phyloP scores from a whole-genome alignment of 2,888 invertebrate genomes.

The Gibbula magus region DNA sequence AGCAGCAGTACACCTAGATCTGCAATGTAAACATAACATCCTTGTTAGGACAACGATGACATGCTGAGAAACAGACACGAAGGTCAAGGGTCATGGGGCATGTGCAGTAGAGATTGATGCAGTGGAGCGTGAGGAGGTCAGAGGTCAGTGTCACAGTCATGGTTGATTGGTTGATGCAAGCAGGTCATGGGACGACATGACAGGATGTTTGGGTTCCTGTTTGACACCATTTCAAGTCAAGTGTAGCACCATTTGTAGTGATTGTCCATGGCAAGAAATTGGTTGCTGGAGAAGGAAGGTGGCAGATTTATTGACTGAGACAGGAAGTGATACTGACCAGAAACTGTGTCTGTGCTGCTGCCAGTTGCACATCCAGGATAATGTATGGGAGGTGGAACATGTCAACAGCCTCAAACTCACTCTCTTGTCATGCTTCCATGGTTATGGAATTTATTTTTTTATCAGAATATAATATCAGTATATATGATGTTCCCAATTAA shows the following conservation, averaged over 20 bases:
- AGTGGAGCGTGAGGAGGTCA: too few species aligned
- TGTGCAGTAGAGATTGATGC: not conserved
- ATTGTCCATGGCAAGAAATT: not conserved
- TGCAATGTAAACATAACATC: not conserved
- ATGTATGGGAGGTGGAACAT: too few species aligned
- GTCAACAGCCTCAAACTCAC: too few species aligned
- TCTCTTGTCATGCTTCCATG: too few species aligned
- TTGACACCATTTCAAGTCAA: not conserved
- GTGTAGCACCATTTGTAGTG: not conserved
- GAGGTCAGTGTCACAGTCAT: not conserved
- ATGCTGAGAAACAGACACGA: constrained; percentile 1
- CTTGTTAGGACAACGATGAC: not conserved
- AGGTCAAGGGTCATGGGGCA: not conserved
- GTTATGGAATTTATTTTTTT: too few species aligned
- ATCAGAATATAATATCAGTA: too few species aligned
- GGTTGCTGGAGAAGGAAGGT: too few species aligned
- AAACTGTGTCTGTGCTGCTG: too few species aligned
- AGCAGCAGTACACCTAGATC: not conserved
- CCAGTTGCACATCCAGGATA: too few species aligned
- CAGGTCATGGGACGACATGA: not conserved
- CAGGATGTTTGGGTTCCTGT: not conserved
- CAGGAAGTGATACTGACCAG: too few species aligned
- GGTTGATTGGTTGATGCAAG: not conserved
- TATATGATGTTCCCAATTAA: too few species aligned
- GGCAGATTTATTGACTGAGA: too few species aligned